Evolutionary conservation across 1,140 invertebrate genomes (phyloP).

Genomic region (Drosophila pseudoananassae): DNA sequence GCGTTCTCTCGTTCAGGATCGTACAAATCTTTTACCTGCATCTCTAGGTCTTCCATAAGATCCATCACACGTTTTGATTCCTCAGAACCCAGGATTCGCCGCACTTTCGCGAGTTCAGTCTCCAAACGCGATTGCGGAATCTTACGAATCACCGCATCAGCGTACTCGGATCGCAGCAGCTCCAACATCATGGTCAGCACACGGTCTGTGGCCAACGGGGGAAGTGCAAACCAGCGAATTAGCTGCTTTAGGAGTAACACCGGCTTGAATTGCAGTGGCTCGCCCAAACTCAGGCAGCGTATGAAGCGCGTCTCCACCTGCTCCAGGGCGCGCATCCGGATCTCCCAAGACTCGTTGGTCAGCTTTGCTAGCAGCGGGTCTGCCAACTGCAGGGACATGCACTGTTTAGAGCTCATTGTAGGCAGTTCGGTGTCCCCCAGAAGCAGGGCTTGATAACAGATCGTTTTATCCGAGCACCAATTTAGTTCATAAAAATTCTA

Average conservation of each 20-base stretch:
- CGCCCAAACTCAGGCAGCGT: constrained; percentile 48
- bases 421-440: background rate
- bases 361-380: constrained; percentile 56
- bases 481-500: background rate
- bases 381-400: constrained; percentile 11
- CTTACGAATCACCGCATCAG: constrained; percentile 35
- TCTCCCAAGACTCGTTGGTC: constrained; percentile 65
- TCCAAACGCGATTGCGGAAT: constrained; percentile 48
- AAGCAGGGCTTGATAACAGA: background rate
- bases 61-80: constrained; percentile 20
- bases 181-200: constrained; percentile 66
- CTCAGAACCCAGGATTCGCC: constrained; percentile 20
- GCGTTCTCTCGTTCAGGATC: background rate
- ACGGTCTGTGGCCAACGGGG: constrained; percentile 37
- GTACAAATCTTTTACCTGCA: constrained; percentile 28
- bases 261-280: constrained; percentile 56
- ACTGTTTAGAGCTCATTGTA: constrained; percentile 6
- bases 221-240: constrained; percentile 75
- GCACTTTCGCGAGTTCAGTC: constrained; percentile 62
- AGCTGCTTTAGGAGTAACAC: constrained; percentile 68
- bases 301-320: constrained; percentile 62
- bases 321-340: constrained; percentile 72
- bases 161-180: constrained; percentile 60
- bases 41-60: constrained; percentile 51
- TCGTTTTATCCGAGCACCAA: background rate